Percentiles rank a stretch among this genome's conserved stretches.
Conservation (phyloP, 2,888 invertebrate species). For the Volucella inflata region DNA sequence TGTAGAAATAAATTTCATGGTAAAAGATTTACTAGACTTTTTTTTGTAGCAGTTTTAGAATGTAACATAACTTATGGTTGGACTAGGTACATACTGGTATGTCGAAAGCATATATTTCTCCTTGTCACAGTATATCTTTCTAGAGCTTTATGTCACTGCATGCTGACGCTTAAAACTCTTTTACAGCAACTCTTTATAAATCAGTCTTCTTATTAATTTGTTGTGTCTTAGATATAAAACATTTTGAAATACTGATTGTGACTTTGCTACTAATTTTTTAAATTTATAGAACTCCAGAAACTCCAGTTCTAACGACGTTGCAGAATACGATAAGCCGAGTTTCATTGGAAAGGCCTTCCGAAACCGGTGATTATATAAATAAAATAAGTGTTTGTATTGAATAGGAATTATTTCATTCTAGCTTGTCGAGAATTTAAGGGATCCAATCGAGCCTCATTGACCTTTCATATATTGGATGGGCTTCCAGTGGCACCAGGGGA, state of each 20-base stretch:
- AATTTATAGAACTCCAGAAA: conserved; percentile 15
- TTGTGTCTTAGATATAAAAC: not conserved
- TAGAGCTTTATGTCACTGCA: no score
- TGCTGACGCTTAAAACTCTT: no score
- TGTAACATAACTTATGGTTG: no score
- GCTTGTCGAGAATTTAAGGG: conserved; percentile 46
- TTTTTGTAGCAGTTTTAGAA: no score
- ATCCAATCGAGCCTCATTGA: conserved; percentile 22
- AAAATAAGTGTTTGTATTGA: not conserved
- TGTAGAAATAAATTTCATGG: no score
- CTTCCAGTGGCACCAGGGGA: conserved; percentile 70
- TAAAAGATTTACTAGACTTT: no score
- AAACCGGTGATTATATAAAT: not conserved
- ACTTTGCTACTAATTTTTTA: not conserved
- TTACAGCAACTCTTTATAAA: no score
- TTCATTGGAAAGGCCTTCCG: conserved; percentile 28
- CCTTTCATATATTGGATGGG: conserved; percentile 76
- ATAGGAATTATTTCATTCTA: not conserved
- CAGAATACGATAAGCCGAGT: conserved; percentile 5
- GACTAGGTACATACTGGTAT: no score
- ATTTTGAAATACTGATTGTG: not conserved
- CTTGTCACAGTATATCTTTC: not conserved
- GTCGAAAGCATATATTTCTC: not conserved
- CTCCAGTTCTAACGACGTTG: not conserved
- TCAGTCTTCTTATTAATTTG: not conserved